Percentiles rank a stretch among this genome's conserved stretches.
Conservation (phyloP, 1,140 invertebrate genomes). For the Drosophila arawakana region DNA sequence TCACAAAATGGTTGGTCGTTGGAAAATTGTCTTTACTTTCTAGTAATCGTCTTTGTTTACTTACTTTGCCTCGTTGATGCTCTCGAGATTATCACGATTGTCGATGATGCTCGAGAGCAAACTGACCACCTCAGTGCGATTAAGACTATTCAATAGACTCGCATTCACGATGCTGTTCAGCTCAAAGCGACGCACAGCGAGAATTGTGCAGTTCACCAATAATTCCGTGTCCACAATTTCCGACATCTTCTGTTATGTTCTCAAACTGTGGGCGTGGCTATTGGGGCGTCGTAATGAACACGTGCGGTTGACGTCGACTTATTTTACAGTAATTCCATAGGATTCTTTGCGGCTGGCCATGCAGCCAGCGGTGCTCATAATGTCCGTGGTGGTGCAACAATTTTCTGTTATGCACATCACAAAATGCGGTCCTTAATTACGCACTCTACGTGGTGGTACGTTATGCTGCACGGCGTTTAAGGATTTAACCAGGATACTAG, state of each 20-base stretch:
- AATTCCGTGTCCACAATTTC: conserved; percentile 82
- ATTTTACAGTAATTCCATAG: conserved; percentile 58
- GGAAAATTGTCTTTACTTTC: background rate
- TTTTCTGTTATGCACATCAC: conserved; percentile 27
- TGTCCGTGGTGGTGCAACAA: conserved; percentile 1
- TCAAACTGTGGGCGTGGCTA: background rate
- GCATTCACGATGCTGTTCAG: conserved; percentile 78
- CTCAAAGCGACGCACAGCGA: conserved; percentile 78
- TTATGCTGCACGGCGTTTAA: background rate
- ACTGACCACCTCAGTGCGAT: conserved; percentile 77
- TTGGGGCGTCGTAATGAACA: conserved; percentile 55
- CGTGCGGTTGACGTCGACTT: conserved; percentile 42
- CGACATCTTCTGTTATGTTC: conserved; percentile 58
- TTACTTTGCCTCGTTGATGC: conserved; percentile 81
- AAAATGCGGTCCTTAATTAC: conserved; percentile 49
- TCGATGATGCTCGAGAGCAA: conserved; percentile 78
- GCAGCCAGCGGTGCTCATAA: background rate
- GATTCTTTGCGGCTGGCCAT: conserved; percentile 29
- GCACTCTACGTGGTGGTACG: background rate
- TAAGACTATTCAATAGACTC: conserved; percentile 65
- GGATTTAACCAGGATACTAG: conserved; percentile 2
- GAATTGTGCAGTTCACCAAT: conserved; percentile 81
- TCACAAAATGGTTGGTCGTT: background rate
- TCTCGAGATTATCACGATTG: conserved; percentile 78
- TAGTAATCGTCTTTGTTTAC: conserved; percentile 25